Percentiles rank a stretch among this genome's conserved stretches.
Evolutionary conservation across 2,113 vertebrate species (phyloP).

Genomic region (Oreotragus oreotragus): DNA sequence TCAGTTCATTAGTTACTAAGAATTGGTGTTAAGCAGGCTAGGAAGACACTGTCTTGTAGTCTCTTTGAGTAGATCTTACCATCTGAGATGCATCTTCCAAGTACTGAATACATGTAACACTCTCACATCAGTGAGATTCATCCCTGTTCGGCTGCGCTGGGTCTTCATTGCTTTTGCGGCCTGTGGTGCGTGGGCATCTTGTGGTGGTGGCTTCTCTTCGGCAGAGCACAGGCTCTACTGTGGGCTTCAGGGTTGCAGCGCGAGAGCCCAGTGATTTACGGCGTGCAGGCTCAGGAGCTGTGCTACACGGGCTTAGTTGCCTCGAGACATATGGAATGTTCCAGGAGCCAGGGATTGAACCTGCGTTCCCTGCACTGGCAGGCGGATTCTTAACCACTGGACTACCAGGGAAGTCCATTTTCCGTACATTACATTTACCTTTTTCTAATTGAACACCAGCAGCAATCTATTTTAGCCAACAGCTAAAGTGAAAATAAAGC

Average conservation of each 20-base stretch:
- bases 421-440: neutral
- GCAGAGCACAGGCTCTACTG: neutral
- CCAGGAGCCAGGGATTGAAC: neutral
- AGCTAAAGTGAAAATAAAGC: neutral
- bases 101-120: neutral
- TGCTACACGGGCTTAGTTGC: neutral
- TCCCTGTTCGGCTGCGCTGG: neutral
- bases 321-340: neutral
- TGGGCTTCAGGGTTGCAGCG: neutral
- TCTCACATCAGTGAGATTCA: neutral
- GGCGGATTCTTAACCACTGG: neutral
- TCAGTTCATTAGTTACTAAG: neutral
- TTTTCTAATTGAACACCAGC: neutral
- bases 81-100: neutral
- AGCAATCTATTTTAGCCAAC: neutral
- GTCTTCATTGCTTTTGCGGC: neutral
- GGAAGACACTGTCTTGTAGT: neutral
- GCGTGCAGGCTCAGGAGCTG: neutral
- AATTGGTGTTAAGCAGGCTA: neutral
- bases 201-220: neutral
- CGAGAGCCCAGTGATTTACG: accelerated
- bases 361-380: neutral
- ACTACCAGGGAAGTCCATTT: neutral
- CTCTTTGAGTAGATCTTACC: neutral
- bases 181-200: neutral